Conservation (phyloP, 2,113 vertebrate species). For the Corythornis cristatus region DNA sequence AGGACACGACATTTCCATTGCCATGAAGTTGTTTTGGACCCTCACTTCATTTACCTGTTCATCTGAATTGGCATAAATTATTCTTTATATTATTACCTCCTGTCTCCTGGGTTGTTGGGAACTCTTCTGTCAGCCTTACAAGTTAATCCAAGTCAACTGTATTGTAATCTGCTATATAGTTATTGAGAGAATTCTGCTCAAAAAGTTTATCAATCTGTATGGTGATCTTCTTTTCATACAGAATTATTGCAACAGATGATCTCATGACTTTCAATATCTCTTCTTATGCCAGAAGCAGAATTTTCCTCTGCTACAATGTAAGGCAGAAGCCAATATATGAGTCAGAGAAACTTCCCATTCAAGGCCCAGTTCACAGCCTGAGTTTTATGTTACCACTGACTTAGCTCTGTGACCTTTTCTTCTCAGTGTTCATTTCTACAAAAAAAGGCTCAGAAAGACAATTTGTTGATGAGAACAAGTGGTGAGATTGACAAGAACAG, state of each 20-base stretch:
- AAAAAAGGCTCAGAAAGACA: neutral
- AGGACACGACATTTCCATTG: neutral
- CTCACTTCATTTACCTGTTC: neutral
- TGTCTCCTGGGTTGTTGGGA: neutral
- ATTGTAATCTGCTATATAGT: neutral
- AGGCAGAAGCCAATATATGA: neutral
- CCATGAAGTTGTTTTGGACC: neutral
- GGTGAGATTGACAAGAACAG: neutral
- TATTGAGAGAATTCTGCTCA: neutral
- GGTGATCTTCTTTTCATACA: neutral
- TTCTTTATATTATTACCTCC: neutral
- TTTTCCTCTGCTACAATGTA: neutral
- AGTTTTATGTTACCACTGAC: neutral
- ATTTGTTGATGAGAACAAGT: neutral
- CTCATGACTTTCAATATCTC: neutral
- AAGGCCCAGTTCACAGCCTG: neutral
- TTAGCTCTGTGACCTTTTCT: neutral
- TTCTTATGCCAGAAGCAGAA: neutral
- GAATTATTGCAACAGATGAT: neutral
- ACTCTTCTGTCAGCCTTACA: neutral
- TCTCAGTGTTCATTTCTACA: neutral
- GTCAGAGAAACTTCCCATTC: neutral
- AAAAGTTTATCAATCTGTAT: neutral
- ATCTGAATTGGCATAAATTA: neutral
- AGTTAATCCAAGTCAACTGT: neutral